Conservation (phyloP, 2,888 invertebrate genomes). For the Danaus chrysippus region DNA sequence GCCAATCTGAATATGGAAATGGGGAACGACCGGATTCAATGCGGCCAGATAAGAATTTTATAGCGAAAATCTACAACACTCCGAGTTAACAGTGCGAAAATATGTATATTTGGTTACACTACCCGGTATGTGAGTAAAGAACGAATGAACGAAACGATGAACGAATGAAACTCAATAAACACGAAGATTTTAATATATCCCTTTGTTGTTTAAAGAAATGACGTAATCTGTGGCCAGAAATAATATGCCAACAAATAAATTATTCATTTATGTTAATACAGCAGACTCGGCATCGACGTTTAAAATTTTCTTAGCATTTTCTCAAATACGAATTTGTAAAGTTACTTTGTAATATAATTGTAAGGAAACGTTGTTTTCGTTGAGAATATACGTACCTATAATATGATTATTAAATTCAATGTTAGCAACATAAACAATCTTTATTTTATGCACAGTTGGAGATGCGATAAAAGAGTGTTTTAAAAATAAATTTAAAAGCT, state of each 20-base stretch:
- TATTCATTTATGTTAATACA: constrained; percentile 42
- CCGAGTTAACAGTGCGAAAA: constrained; percentile 49
- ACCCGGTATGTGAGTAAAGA: constrained; percentile 46
- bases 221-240: constrained; percentile 27
- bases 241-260: constrained; percentile 45
- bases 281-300: constrained; percentile 36
- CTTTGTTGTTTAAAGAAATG: constrained; percentile 21
- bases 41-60: constrained; percentile 72
- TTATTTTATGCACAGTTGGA: too few relatives aligned
- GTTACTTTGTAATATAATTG: constrained; percentile 4
- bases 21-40: constrained; percentile 61
- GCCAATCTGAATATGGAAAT: constrained; percentile 71
- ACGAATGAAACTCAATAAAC: constrained; percentile 19
- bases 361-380: background rate
- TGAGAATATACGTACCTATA: too few relatives aligned
- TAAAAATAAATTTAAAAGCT: too few relatives aligned
- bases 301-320: constrained; percentile 36
- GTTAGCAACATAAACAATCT: too few relatives aligned
- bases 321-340: constrained; percentile 9
- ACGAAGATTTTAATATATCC: constrained; percentile 28
- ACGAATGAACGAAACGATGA: constrained; percentile 20
- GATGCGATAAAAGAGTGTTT: too few relatives aligned
- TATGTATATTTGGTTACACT: constrained; percentile 44
- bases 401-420: too few relatives aligned
- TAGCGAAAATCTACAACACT: constrained; percentile 51